These are phyloP conservation scores for Sardinella longiceps DNA, from an alignment of 2,797 vertebrate genomes.

Conservation along the genomic window DNA sequence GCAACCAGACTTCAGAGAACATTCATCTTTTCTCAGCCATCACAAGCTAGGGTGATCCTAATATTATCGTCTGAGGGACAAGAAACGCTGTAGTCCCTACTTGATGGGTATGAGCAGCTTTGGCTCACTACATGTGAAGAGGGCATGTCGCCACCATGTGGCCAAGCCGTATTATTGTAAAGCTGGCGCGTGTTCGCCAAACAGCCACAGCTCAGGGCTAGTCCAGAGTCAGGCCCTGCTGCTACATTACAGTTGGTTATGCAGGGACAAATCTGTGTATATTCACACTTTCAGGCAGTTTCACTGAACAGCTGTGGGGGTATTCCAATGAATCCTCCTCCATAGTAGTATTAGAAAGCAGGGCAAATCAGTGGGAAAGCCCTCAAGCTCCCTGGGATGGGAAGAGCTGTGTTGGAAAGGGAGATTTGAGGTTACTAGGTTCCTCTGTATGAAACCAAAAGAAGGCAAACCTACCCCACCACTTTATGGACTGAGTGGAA, in stretches of 20 bases:
- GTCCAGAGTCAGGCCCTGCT: slow-evolving; percentile 49
- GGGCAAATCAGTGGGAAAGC: neutral
- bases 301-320: neutral
- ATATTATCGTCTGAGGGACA: neutral
- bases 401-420: slow-evolving; percentile 54
- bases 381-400: neutral
- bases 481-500: slow-evolving; percentile 32
- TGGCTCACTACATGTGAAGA: slow-evolving; percentile 30
- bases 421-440: slow-evolving; percentile 31
- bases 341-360: neutral
- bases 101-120: neutral
- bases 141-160: slow-evolving; percentile 57
- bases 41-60: neutral
- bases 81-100: neutral
- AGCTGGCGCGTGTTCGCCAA: slow-evolving; percentile 29
- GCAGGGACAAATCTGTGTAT: neutral
- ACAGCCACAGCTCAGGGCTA: slow-evolving; percentile 54
- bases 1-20: neutral
- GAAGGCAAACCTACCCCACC: slow-evolving; percentile 30
- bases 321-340: neutral
- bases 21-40: neutral
- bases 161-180: slow-evolving; percentile 46
- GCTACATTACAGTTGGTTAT: slow-evolving; percentile 39
- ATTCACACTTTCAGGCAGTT: slow-evolving; percentile 16
- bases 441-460: slow-evolving; percentile 25